A percentile compares a stretch with the other conserved stretches of the same genome.
phyloP scores from a whole-genome alignment of 2,888 invertebrate species.

The Ochropacha duplaris region DNA sequence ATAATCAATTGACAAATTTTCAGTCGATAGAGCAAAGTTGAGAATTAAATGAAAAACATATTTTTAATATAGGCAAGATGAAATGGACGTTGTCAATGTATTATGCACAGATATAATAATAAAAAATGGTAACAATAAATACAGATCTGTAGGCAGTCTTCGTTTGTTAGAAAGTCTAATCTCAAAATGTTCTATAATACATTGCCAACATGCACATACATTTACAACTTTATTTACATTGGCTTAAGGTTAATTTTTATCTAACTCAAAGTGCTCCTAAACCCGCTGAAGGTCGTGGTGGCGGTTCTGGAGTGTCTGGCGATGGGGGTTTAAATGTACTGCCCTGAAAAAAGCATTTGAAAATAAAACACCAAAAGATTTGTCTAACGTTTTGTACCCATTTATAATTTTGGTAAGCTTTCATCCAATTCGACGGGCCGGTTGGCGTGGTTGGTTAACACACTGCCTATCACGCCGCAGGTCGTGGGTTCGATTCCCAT shows the following conservation, averaged over 20 bases:
- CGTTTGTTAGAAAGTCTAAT: conserved; percentile 9
- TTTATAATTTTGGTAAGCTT: too few species aligned
- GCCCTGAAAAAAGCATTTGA: conserved; percentile 81
- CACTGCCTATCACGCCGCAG: too few species aligned
- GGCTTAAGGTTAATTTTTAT: conserved; percentile 1
- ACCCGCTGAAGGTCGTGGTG: conserved; percentile 67
- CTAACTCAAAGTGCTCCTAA: conserved; percentile 59
- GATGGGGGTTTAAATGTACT: conserved; percentile 89
- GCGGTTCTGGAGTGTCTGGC: conserved; percentile 75
- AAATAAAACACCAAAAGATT: too few species aligned
- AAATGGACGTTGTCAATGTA: conserved; percentile 67
- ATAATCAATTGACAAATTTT: conserved; percentile 23
- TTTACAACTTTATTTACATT: conserved; percentile 12
- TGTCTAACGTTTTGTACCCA: too few species aligned
- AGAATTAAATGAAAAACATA: background rate
- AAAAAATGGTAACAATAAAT: conserved; percentile 28
- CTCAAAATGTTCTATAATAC: conserved; percentile 40
- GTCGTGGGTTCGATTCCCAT: too few species aligned
- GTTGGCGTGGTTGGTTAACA: too few species aligned
- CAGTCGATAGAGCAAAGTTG: background rate
- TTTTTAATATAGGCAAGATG: conserved; percentile 7
- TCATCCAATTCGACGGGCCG: too few species aligned
- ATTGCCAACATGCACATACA: conserved; percentile 66
- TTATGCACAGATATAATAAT: conserved; percentile 30
- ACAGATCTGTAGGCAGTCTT: conserved; percentile 14